Conservation (phyloP, 2,888 invertebrate genomes). For the Tetanocera ferruginea region DNA sequence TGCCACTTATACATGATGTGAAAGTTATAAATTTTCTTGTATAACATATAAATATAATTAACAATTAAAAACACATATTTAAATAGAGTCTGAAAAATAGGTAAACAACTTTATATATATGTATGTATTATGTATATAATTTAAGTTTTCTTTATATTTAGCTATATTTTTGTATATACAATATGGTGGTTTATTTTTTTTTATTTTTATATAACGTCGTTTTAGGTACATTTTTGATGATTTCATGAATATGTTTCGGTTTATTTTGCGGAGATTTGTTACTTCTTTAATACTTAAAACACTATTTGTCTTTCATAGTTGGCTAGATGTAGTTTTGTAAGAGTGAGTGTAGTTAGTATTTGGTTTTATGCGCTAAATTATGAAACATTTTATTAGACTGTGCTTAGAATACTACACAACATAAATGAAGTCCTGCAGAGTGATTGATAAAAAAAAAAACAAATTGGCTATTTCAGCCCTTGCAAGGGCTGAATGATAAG, state of each 20-base stretch:
- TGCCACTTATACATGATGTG: background rate
- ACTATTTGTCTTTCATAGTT: background rate
- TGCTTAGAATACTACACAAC: too few species aligned
- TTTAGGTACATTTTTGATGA: constrained; percentile 33
- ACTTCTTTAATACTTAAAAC: background rate
- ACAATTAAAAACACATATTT: constrained; percentile 30
- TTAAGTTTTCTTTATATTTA: background rate
- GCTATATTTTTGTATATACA: background rate
- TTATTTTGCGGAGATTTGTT: background rate
- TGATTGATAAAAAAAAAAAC: too few species aligned
- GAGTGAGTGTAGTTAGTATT: too few species aligned
- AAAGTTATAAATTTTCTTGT: background rate
- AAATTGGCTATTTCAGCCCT: too few species aligned
- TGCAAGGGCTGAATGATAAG: too few species aligned
- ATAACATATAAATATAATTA: background rate
- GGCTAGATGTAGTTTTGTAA: background rate
- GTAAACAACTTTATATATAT: constrained; percentile 3
- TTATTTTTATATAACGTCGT: background rate
- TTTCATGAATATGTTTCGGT: constrained; percentile 33
- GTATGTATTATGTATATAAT: background rate
- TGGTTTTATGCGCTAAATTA: too few species aligned
- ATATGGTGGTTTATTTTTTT: background rate
- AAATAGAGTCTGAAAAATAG: constrained; percentile 22
- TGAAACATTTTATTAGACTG: too few species aligned
- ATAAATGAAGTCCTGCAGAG: too few species aligned